Evolutionary conservation across 2,113 vertebrate species (phyloP).

Genomic region (Poeciliopsis retropinna): DNA sequence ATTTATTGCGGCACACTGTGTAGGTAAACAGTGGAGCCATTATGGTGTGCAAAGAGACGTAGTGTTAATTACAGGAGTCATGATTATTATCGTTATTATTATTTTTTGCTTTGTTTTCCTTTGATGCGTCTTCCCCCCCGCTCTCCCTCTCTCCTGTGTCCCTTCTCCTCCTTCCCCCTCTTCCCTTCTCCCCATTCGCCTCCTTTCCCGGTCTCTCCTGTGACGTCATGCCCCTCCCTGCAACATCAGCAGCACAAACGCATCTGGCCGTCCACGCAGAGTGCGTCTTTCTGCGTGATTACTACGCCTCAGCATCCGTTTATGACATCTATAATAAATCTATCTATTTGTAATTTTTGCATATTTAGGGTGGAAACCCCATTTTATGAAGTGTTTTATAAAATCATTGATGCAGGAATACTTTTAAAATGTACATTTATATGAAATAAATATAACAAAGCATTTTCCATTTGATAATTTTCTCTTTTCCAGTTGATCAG

Average conservation of each 20-base stretch:
- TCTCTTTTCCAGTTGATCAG: too few relatives aligned
- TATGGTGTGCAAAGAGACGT: slow-evolving; percentile 37
- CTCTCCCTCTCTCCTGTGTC: slow-evolving; percentile 56
- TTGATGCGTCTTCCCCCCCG: slow-evolving; percentile 75
- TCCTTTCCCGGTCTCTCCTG: slow-evolving; percentile 56
- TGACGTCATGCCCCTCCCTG: slow-evolving; percentile 80
- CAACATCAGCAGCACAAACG: slow-evolving; percentile 74
- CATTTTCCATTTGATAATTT: too few relatives aligned
- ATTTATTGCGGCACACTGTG: slow-evolving; percentile 69
- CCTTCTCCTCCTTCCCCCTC: slow-evolving; percentile 63
- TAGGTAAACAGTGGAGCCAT: slow-evolving; percentile 42
- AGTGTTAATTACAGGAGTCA: slow-evolving; percentile 53
- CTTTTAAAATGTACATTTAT: too few relatives aligned
- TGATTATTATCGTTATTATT: slow-evolving; percentile 26
- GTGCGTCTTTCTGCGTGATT: not conserved
- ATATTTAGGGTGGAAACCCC: too few relatives aligned
- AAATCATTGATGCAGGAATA: too few relatives aligned
- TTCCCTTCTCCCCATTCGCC: slow-evolving; percentile 37
- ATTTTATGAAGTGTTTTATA: too few relatives aligned
- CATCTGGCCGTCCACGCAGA: slow-evolving; percentile 16
- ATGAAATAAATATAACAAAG: too few relatives aligned
- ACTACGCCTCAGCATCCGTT: not conserved
- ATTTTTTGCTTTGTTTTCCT: slow-evolving; percentile 50
- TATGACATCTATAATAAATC: not conserved
- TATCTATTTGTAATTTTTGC: not conserved